These are phyloP conservation scores for Endomychus coccineus DNA, from an alignment of 2,888 invertebrate genomes.

Conservation along the genomic window DNA sequence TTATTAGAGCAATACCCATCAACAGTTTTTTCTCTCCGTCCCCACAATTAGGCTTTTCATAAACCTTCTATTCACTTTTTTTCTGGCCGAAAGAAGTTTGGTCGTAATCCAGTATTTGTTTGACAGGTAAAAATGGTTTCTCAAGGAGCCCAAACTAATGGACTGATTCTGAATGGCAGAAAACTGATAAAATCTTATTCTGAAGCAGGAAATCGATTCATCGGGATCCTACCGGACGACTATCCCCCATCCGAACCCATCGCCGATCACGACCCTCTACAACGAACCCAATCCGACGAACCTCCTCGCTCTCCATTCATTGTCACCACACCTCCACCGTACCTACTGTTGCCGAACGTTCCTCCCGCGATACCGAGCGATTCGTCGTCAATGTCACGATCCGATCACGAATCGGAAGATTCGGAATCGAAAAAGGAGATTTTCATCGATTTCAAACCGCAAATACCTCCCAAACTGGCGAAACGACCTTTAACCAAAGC, in stretches of 20 bases:
- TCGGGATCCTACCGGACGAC: slow-evolving; percentile 37
- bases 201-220: slow-evolving; percentile 56
- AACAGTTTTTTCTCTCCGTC: no score
- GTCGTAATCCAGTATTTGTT: no score
- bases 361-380: slow-evolving; percentile 37
- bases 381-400: slow-evolving; percentile 36
- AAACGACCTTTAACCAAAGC: slow-evolving; percentile 60
- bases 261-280: slow-evolving; percentile 65
- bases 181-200: slow-evolving; percentile 79
- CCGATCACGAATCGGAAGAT: slow-evolving; percentile 39
- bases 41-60: no score
- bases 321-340: slow-evolving; percentile 48
- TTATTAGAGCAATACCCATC: no score
- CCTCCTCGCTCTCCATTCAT: slow-evolving; percentile 70
- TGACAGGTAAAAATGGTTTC: slow-evolving; percentile 75
- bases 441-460: slow-evolving; percentile 81
- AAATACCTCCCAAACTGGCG: slow-evolving; percentile 43
- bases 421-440: slow-evolving; percentile 64
- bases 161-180: slow-evolving; percentile 60
- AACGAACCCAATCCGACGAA: slow-evolving; percentile 80
- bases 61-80: no score
- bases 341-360: slow-evolving; percentile 14
- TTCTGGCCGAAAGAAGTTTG: no score
- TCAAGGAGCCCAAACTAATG: slow-evolving; percentile 86
- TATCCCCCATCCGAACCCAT: slow-evolving; percentile 26